Conservation (phyloP, 92 coral and sea anemone species). For the Palythoa heliodiscus region DNA sequence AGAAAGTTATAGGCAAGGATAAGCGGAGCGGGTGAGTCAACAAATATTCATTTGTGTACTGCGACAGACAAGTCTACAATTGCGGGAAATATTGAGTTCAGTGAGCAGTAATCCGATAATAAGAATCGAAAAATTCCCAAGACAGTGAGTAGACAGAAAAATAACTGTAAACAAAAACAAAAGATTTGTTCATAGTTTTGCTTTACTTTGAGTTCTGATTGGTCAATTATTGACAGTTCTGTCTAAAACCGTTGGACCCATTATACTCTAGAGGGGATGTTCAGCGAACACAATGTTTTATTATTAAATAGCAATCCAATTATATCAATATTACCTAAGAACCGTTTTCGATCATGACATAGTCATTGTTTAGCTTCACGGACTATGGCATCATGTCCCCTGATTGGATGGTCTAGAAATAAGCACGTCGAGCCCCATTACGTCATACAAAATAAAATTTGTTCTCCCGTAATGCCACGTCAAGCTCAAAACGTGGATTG, state of each 20-base stretch:
- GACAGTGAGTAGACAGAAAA: not conserved
- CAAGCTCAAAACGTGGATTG: slow-evolving; percentile 93
- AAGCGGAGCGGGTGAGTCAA: slow-evolving; percentile 9
- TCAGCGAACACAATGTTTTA: slow-evolving; percentile 81
- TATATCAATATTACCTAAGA: slow-evolving; percentile 99
- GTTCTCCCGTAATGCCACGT: slow-evolving; percentile 98
- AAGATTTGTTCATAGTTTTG: not conserved
- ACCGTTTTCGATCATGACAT: slow-evolving; percentile 91
- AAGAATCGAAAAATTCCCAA: not conserved
- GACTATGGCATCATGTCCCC: slow-evolving; percentile 70
- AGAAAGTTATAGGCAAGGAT: not conserved
- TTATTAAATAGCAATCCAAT: slow-evolving; percentile 97
- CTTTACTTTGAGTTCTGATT: slow-evolving; percentile 54
- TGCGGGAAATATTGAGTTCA: not conserved
- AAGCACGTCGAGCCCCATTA: slow-evolving; percentile 95
- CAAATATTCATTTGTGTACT: not conserved
- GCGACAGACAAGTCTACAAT: not conserved
- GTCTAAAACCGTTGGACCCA: slow-evolving; percentile 64
- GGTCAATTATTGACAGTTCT: slow-evolving; percentile 56
- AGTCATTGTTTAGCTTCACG: slow-evolving; percentile 92
- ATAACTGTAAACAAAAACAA: slow-evolving; percentile 28
- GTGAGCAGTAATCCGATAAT: too few relatives aligned
- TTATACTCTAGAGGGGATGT: slow-evolving; percentile 57
- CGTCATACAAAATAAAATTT: slow-evolving; percentile 95
- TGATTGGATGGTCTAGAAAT: slow-evolving; percentile 76